Evolutionary conservation across 2,113 vertebrate species (phyloP), one percentile per base, ranked within the genome.

Genomic region (Struthidea cinerea): DNA sequence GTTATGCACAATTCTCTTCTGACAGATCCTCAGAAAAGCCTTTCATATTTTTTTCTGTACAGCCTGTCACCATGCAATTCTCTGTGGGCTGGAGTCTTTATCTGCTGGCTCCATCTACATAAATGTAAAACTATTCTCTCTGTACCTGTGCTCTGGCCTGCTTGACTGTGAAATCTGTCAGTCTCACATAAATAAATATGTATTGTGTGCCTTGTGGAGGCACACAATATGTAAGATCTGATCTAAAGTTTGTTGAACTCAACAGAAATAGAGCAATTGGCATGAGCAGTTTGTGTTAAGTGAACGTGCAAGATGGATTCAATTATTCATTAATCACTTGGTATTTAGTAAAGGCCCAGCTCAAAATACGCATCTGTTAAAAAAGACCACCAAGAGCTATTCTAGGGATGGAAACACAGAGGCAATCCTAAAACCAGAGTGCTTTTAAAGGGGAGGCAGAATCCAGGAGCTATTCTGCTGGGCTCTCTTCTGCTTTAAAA

Each of bases 21-120:
- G 19, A 92, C 84, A 94, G 79, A 94, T 95, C 88, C 60, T 87
- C 61, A 52, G 94, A 93, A 94, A 90, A 93, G 56, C 56, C 50
- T 91, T 91, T 67, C 32, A 5, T 90, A 15, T 69, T 39, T 83
- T 90, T 68, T 77, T 69, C 75, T 91, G 64, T 79, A 42, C 79
- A 82, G 64, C 85, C 76, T 95, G 92, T 94, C 76, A 89, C 68
- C 37, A 11, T 42, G 69, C 69, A 81, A 73, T 76, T 77, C 46
- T 89, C 57, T 76, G 57, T 6, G 16, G 87, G 87, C 75, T 86
- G 73, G 15, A 86, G 76, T 88, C 83, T 90, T 86, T 88, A 22
- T 95, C 63, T 96, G 71, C 57, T 93, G 76, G n/a, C 69, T 93
- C 56, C 28, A 30, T 68, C 78, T 46, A 44, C 49, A 71, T 53